These are phyloP conservation scores for Amorpha juglandis DNA, from an alignment of 2,888 invertebrate genomes.

Conservation along the genomic window DNA sequence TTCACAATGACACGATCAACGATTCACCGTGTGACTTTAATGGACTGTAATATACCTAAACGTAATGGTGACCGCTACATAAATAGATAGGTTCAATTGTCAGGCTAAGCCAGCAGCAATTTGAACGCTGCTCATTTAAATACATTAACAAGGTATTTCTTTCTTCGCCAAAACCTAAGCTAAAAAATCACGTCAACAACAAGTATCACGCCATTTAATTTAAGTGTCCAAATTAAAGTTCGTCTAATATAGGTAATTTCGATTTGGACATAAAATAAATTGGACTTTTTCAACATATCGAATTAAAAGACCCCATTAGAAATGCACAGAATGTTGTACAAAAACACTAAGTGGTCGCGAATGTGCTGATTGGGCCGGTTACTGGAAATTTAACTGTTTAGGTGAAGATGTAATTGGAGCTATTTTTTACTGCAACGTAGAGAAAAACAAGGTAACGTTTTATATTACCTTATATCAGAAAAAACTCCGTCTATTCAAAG, in stretches of 20 bases:
- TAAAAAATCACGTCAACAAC: constrained; percentile 7
- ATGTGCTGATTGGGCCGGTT: constrained; percentile 2
- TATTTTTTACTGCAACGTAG: neutral
- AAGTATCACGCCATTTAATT: constrained; percentile 17
- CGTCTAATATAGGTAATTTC: constrained; percentile 21
- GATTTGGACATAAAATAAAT: constrained; percentile 19
- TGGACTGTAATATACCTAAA: neutral
- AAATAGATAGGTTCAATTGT: constrained; percentile 8
- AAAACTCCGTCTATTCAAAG: neutral
- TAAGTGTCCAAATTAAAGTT: constrained; percentile 15
- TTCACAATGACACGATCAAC: neutral
- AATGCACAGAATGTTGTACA: neutral
- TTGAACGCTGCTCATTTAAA: constrained; percentile 39
- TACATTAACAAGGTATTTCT: constrained; percentile 11
- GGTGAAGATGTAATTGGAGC: constrained; percentile 2
- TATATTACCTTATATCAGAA: neutral
- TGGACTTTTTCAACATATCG: constrained; percentile 9
- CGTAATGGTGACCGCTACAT: neutral
- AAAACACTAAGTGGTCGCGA: constrained; percentile 9
- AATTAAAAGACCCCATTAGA: constrained; percentile 18
- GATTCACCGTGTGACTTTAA: neutral
- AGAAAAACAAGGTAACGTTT: neutral
- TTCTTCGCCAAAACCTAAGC: neutral
- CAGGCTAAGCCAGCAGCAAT: neutral
- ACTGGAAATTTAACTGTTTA: constrained; percentile 13